Conservation (phyloP, 2,888 invertebrate genomes). For the Aricia artaxerxes region DNA sequence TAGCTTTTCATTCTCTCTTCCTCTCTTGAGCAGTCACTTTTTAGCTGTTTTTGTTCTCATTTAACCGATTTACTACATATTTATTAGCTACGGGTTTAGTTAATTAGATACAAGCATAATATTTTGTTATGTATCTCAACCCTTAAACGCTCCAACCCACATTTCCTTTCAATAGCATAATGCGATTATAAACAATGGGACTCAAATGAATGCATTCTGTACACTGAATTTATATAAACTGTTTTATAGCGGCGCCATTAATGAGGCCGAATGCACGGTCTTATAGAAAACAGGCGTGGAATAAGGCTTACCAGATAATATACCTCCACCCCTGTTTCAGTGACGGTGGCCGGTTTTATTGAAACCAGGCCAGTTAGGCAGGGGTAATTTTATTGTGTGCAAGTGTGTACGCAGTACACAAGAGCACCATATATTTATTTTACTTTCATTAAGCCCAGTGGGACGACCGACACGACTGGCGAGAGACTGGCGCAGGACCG, state of each 20-base stretch:
- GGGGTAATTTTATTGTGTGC: too few relatives aligned
- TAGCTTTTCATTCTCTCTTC: too few relatives aligned
- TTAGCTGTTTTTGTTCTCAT: too few relatives aligned
- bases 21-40: too few relatives aligned
- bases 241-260: neutral
- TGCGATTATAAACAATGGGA: conserved; percentile 10
- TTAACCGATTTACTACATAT: too few relatives aligned
- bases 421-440: too few relatives aligned
- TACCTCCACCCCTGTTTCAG: neutral
- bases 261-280: neutral
- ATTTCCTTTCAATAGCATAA: conserved; percentile 16
- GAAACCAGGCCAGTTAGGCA: too few relatives aligned
- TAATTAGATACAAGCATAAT: neutral
- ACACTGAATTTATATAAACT: neutral
- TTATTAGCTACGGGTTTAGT: neutral
- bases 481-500: too few relatives aligned
- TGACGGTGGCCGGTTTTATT: too few relatives aligned
- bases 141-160: conserved; percentile 1
- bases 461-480: too few relatives aligned
- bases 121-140: conserved; percentile 1
- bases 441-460: too few relatives aligned
- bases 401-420: too few relatives aligned
- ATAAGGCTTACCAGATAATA: neutral
- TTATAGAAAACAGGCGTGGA: neutral
- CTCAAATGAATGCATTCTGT: conserved; percentile 11